phyloP scores from a whole-genome alignment of 2,113 vertebrate genomes.

The Piliocolobus tephrosceles region DNA sequence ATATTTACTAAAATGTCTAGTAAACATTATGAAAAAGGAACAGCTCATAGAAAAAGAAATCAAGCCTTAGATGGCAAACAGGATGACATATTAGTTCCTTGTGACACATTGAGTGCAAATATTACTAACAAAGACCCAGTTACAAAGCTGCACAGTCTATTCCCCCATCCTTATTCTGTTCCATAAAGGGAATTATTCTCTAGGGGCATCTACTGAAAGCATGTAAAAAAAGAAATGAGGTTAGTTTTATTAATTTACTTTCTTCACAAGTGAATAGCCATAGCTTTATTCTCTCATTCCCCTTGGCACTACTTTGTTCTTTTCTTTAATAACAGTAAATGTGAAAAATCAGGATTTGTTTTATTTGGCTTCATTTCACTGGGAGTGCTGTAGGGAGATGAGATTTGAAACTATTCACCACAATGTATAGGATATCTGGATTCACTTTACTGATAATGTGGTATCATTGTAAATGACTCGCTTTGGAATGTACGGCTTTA shows the following conservation, averaged over 20 bases:
- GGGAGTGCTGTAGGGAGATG: slow-evolving; percentile 81
- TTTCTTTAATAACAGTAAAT: slow-evolving; percentile 86
- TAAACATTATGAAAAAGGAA: not conserved
- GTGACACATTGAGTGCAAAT: slow-evolving; percentile 41
- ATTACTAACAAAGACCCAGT: slow-evolving; percentile 35
- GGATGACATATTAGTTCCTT: slow-evolving; percentile 33
- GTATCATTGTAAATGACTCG: slow-evolving; percentile 74
- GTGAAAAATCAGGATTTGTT: slow-evolving; percentile 86
- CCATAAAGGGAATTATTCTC: slow-evolving; percentile 79
- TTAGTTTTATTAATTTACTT: slow-evolving; percentile 89
- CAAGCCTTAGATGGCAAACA: slow-evolving; percentile 53
- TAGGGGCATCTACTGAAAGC: slow-evolving; percentile 77
- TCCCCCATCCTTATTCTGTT: slow-evolving; percentile 39
- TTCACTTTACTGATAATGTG: slow-evolving; percentile 80
- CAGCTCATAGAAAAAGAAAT: not conserved
- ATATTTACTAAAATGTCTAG: slow-evolving; percentile 46
- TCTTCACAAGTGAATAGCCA: slow-evolving; percentile 85
- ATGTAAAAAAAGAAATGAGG: slow-evolving; percentile 82
- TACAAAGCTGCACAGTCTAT: not conserved
- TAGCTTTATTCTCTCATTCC: slow-evolving; percentile 83
- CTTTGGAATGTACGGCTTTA: slow-evolving; percentile 67
- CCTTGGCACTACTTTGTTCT: slow-evolving; percentile 83
- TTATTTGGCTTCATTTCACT: slow-evolving; percentile 86
- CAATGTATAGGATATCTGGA: slow-evolving; percentile 75
- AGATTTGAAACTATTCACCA: slow-evolving; percentile 79